Base-by-base conservation (phyloP, 2,888 invertebrate species). In the Oscheius sp. region DNA sequence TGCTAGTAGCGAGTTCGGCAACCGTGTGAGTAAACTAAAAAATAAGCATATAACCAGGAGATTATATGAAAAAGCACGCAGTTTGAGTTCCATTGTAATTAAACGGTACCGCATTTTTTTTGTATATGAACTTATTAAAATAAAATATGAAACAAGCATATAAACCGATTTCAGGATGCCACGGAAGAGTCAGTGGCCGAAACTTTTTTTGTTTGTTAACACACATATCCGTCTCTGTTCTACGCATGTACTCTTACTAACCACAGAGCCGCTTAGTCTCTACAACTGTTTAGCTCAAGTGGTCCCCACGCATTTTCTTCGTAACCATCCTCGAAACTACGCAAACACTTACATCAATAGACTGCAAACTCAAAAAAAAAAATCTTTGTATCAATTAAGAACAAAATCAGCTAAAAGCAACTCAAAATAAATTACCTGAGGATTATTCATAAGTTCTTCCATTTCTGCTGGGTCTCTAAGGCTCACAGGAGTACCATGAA, bases 401-500 rank as follows among this genome's bases (percentile, higher is more conserved):
- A 13, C 29, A 52, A 13, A 29, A 27, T 46, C 64, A 2, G n/a
- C 9, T 61, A n/a, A 3, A 41, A 18, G 21, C 18, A 61, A 13
- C 7, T 35, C 6, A 18, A 52, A n/a, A 41, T 25, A 25, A 23
- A 16, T n/a, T 16, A 52, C 66, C 66, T 52, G 46, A 29, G 66
- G 7, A 21, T 41, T 21, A 1, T 23, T 41, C 18, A 66, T 49
- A 13, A 52, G 25, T 1, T 29, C 21, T n/a, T 66, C 66, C 12
- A 27, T 52, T n/a, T 52, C 41, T 13, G 27, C 25, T 18, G 29
- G 27, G 16, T 73, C 76, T 0, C 35, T n/a, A 1, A 68, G 16
- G 45, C 74, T 76, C n/a, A 43, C 41, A 1, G 76, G 76, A 12
- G 76, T 76, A 21, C 76, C 76, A 21, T 76, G 74, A 12, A 61